Base-by-base conservation (phyloP, 2,888 invertebrate species). In the Xanthorhoe spadicearia region DNA sequence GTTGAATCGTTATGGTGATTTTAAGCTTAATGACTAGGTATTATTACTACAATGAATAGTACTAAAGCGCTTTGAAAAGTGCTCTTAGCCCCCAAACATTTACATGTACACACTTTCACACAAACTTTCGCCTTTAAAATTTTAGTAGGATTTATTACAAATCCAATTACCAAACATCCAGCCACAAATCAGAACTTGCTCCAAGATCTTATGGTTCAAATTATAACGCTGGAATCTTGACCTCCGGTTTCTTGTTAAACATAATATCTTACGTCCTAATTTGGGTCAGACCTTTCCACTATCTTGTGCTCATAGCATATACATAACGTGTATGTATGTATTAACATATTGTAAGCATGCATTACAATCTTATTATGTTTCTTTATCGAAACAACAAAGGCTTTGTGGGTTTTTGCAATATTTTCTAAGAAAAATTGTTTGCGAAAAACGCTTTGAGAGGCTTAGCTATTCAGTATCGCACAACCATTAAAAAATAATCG, bases 241-340 rank as follows among this genome's bases (percentile, higher is more conserved):
- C 69, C 68, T 66, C 19, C 64, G 66, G 48, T 32, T 70, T 66
- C 75, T 72, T 74, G 73, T 69, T 70, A 68, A 71, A 71, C 69
- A 74, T 71, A 74, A 76, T 74, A 75, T 71, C 70, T 70, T 70
- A 57, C 70, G 64, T 68, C 68, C 70, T 75, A 75, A 76, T 74
- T 73, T 74, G 74, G 74, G 74, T 73, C 66, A 61, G 70, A 71
- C 73, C 73, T 68, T 72, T 72, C 65, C 54, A 64, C 74, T 66
- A 68, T 57, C 69, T 68, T 63, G 64, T 50, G 61, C 65, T 67
- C 59, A 71, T 65, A 52, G 60, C 32, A 53, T 66, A 60, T 70
- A 66, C 64, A 63, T 68, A 62, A 61, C 63, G 28, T 62, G 56
- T 58, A 51, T 61, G 53, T 51, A 63, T 61, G 62, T 64, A 68